A percentile compares a stretch with the other conserved stretches of the same genome.
Conservation (phyloP, 2,888 invertebrate species). For the Dascillus cervinus region DNA sequence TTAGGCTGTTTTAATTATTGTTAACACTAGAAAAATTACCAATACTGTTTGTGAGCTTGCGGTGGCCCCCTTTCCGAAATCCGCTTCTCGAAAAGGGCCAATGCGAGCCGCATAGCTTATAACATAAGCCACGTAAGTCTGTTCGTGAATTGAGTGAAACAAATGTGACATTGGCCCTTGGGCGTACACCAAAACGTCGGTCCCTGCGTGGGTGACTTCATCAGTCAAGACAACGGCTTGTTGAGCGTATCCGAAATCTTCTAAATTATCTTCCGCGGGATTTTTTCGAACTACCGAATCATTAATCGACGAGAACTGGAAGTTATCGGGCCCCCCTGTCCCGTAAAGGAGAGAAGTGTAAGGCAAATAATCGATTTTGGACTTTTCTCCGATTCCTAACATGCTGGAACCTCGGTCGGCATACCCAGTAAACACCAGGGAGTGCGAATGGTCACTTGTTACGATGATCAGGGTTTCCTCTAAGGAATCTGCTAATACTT, state of each 20-base stretch:
- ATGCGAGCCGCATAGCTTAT: slow-evolving; percentile 76
- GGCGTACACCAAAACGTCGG: slow-evolving; percentile 81
- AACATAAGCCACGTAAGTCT: slow-evolving; percentile 81
- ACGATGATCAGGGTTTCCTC: slow-evolving; percentile 75
- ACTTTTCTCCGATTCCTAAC: slow-evolving; percentile 57
- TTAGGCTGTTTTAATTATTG: background rate
- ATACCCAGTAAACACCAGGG: slow-evolving; percentile 71
- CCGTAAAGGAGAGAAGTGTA: slow-evolving; percentile 75
- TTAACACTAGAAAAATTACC: too few relatives aligned
- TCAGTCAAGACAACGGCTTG: slow-evolving; percentile 62
- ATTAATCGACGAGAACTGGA: slow-evolving; percentile 44
- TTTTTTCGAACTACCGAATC: slow-evolving; percentile 48
- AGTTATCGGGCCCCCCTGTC: slow-evolving; percentile 65
- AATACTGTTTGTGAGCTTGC: too few relatives aligned
- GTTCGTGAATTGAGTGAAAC: slow-evolving; percentile 84
- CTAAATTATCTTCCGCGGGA: slow-evolving; percentile 53
- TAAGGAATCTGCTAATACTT: slow-evolving; percentile 44
- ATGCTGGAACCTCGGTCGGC: slow-evolving; percentile 61
- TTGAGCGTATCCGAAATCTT: slow-evolving; percentile 61
- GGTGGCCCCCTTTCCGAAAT: too few relatives aligned
- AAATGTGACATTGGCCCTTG: slow-evolving; percentile 81
- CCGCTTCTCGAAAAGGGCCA: slow-evolving; percentile 41
- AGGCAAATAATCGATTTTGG: slow-evolving; percentile 54
- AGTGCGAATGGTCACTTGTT: slow-evolving; percentile 79
- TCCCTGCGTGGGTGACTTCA: slow-evolving; percentile 75